Evolutionary conservation across 2,888 invertebrate species (phyloP), one percentile per base, ranked within the genome.

Genomic region (Acanthosepion esculentum): DNA sequence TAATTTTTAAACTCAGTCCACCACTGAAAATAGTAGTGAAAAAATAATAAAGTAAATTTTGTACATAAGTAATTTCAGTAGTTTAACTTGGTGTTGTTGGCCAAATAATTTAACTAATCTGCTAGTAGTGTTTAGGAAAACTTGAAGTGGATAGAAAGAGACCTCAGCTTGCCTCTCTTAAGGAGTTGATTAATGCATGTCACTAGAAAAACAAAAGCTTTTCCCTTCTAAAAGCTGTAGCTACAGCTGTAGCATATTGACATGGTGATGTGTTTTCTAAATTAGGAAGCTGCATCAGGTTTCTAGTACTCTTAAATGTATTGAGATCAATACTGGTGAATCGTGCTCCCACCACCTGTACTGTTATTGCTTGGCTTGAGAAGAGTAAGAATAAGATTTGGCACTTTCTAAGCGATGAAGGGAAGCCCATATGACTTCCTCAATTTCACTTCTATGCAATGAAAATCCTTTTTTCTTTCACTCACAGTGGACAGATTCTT

Each of bases 231-330:
- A 78, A 78, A 33, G n/a, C 78, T n/a, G n/a, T 33, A n/a, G n/a
- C 33, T 78, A 33, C n/a, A 78, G 78, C 78, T 59, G 59, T 59
- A 59, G 59, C 7, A 59, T 23, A 59, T 59, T 59, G 59, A 50
- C 50, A 41, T 29, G 64, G 26, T 26, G 26, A 78, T 78, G n/a
- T 78, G 59, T 78, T 78, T 78, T 78, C 78, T 78, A 78, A 78
- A 78, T 78, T n/a, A 78, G 78, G 78, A 78, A 78, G 4, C n/a
- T 33, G 78, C 78, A 78, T 78, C 78, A 33, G 78, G 78, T 33
- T 78, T 78, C n/a, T 78, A 78, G 78, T 78, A 33, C 78, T 78
- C n/a, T 78, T 78, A 78, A 78, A 78, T 33, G 78, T 78, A 78
- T 78, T 78, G 78, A 18, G 78, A 78, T 78, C 78, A 78, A 78